These are phyloP conservation scores for Cyclophora albipunctata DNA, from an alignment of 2,888 invertebrate genomes.

Conservation along the genomic window DNA sequence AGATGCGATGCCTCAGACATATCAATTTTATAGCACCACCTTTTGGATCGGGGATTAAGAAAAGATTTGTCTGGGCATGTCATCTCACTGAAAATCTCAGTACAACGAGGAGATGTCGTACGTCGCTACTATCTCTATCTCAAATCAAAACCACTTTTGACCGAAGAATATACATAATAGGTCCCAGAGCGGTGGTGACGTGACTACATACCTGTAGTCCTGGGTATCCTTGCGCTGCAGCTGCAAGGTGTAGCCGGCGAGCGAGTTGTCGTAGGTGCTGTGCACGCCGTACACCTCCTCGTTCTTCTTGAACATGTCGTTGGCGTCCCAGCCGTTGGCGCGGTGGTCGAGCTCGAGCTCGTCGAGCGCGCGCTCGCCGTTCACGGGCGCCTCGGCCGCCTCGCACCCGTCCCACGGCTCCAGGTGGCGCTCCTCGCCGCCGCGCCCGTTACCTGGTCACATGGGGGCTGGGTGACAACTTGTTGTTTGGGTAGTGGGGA, in stretches of 20 bases:
- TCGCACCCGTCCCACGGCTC: conserved; percentile 91
- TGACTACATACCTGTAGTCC: conserved; percentile 79
- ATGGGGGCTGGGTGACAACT: too few species aligned
- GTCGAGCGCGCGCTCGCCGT: conserved; percentile 69
- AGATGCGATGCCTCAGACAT: too few species aligned
- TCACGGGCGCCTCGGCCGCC: conserved; percentile 67
- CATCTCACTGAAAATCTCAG: too few species aligned
- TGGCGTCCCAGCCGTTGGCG: conserved; percentile 96
- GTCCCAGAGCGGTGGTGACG: too few species aligned
- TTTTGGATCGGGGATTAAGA: too few species aligned
- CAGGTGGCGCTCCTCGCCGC: conserved; percentile 82
- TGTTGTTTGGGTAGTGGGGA: too few species aligned
- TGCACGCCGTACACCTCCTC: conserved; percentile 92
- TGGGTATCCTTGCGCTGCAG: conserved; percentile 90
- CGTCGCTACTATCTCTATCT: too few species aligned
- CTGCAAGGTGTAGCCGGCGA: conserved; percentile 93
- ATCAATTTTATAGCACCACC: too few species aligned
- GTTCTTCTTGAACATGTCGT: conserved; percentile 97
- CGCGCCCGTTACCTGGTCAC: conserved; percentile 54
- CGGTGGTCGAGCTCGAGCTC: conserved; percentile 83
- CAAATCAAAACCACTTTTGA: too few species aligned
- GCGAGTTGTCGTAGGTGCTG: conserved; percentile 92
- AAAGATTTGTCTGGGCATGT: too few species aligned
- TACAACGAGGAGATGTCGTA: too few species aligned
- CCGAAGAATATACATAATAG: too few species aligned